Percentiles rank a stretch among this genome's conserved stretches.
Evolutionary conservation across 2,888 invertebrate genomes (phyloP).

Genomic region (Punctoribates punctum): DNA sequence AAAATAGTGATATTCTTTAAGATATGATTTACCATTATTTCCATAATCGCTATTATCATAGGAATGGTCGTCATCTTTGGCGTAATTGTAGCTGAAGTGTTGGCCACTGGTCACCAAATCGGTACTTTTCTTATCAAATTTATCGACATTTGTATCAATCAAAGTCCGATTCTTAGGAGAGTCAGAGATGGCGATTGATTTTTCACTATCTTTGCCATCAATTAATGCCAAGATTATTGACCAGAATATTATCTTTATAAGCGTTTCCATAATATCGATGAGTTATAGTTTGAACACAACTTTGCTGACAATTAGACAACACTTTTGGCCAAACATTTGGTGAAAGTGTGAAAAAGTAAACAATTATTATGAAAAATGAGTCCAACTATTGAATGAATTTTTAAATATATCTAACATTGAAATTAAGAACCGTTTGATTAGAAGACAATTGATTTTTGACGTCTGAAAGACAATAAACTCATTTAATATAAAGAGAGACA

Average conservation of each 20-base stretch:
- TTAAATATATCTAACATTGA: neutral
- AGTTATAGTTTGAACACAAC: no score
- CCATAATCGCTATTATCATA: neutral
- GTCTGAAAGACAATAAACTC: no score
- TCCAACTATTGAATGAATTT: neutral
- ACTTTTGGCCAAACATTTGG: no score
- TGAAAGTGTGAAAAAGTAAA: no score
- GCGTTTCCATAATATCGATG: no score
- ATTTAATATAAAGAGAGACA: no score
- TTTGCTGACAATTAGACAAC: no score
- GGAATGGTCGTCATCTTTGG: neutral
- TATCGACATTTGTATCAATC: neutral
- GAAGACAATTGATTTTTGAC: neutral
- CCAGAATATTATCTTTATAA: neutral
- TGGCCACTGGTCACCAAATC: neutral
- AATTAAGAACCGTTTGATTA: neutral
- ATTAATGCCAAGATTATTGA: neutral
- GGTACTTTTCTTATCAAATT: neutral
- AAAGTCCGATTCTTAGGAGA: neutral
- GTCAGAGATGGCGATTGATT: neutral
- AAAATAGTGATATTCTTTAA: slow-evolving; percentile 8
- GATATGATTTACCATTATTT: neutral
- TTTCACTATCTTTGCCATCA: neutral
- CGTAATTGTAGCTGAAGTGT: neutral
- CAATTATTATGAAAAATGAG: neutral